Percentiles rank a stretch among this genome's conserved stretches.
Evolutionary conservation across 2,797 vertebrate genomes (phyloP).

Genomic region (Labroides dimidiatus): DNA sequence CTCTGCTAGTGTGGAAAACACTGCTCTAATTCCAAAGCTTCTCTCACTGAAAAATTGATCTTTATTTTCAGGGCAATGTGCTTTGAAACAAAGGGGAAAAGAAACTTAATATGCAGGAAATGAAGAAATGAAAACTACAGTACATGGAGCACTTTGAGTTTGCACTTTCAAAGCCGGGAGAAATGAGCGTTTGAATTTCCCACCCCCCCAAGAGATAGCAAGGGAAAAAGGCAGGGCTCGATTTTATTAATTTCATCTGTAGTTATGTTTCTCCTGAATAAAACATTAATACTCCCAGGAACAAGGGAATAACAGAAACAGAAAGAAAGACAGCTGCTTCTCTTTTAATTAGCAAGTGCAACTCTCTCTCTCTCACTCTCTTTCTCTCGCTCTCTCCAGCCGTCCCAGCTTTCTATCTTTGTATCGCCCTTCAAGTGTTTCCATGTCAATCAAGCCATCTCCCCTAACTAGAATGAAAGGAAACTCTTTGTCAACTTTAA

Average conservation of each 20-base stretch:
- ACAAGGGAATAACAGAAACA: conserved; percentile 82
- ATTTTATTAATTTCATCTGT: conserved; percentile 87
- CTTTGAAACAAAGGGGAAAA: conserved; percentile 82
- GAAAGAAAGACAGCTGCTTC: conserved; percentile 82
- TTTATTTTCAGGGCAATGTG: conserved; percentile 80
- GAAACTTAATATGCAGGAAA: conserved; percentile 84
- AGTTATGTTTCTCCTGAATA: conserved; percentile 86
- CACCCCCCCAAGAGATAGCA: conserved; percentile 79
- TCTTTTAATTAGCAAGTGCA: conserved; percentile 82
- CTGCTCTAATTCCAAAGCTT: conserved; percentile 78
- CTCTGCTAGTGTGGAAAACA: conserved; percentile 70
- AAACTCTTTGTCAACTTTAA: conserved; percentile 77
- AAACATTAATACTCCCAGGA: conserved; percentile 85
- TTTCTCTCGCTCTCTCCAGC: conserved; percentile 71
- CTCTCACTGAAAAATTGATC: conserved; percentile 79
- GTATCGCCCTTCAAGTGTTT: conserved; percentile 77
- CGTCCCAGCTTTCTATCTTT: conserved; percentile 76
- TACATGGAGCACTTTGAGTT: conserved; percentile 82
- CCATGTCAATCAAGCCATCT: conserved; percentile 79
- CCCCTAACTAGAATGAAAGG: conserved; percentile 71
- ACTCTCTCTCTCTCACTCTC: conserved; percentile 71
- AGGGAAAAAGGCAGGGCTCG: conserved; percentile 79
- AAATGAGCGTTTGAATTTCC: conserved; percentile 82
- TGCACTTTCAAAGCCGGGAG: conserved; percentile 81
- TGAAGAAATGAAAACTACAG: conserved; percentile 84